Percentiles rank a stretch among this genome's conserved stretches.
phyloP scores from a whole-genome alignment of 2,888 invertebrate genomes.

The Agrotis ipsilon region DNA sequence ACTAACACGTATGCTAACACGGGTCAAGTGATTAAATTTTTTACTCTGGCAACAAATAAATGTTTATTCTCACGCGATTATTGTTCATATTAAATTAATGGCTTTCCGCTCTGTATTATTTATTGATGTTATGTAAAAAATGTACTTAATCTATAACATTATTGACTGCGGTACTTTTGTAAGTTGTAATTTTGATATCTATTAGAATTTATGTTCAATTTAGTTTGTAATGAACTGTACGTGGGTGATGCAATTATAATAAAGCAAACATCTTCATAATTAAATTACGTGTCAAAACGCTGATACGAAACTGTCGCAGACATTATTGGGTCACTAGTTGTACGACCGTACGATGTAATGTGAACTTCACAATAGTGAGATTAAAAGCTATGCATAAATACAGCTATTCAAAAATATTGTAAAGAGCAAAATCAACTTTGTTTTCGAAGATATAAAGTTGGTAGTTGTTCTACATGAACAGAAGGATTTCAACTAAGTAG shows the following conservation, averaged over 20 bases:
- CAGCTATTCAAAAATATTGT: constrained; percentile 17
- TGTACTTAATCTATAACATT: constrained; percentile 64
- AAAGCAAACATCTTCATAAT: constrained; percentile 75
- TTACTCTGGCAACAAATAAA: constrained; percentile 82
- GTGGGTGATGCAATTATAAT: constrained; percentile 73
- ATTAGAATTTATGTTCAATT: constrained; percentile 57
- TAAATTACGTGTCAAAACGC: constrained; percentile 78
- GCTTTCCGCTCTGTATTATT: constrained; percentile 75
- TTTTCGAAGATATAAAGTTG: constrained; percentile 19
- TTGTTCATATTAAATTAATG: constrained; percentile 82
- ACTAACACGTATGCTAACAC: constrained; percentile 85
- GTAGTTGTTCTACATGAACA: not conserved
- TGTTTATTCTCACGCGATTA: constrained; percentile 89
- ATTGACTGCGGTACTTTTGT: constrained; percentile 51
- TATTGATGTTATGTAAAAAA: constrained; percentile 76
- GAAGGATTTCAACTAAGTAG: constrained; percentile 40
- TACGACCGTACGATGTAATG: constrained; percentile 75
- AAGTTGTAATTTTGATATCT: constrained; percentile 51
- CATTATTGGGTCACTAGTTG: constrained; percentile 81
- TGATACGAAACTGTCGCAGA: constrained; percentile 76
- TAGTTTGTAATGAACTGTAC: constrained; percentile 48
- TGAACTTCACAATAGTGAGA: constrained; percentile 73
- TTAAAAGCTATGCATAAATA: constrained; percentile 51
- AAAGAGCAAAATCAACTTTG: constrained; percentile 35
- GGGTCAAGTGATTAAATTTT: constrained; percentile 83